Evolutionary conservation across 2,113 vertebrate species (phyloP), one percentile per base, ranked within the genome.

Genomic region (Gymnogyps californianus): DNA sequence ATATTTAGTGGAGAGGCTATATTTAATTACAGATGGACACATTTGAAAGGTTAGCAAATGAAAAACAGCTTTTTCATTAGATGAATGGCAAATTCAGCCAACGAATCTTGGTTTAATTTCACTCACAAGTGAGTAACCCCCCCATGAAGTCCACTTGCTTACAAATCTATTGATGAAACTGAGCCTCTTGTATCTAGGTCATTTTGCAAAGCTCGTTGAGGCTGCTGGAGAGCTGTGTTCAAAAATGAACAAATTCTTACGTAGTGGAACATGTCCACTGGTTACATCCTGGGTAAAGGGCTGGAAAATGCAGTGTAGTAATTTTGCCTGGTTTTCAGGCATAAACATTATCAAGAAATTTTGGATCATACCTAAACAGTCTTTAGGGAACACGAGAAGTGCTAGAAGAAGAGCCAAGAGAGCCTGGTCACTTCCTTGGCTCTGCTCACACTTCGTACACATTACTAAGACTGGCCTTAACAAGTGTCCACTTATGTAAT

Each of bases 61-160:
- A 82, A 61, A 87, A n/a, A 0, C 7, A 38, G 9, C 15, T 38
- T 82, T 89, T 95, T 79, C 0, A 1, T 51, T 67, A 90, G 32
- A 67, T 5, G 7, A 67, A 47, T 34, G 9, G 11, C 38, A 79
- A 87, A 82, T 34, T 67, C 42, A 49, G 49, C 14, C 26, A 32
- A 81, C 36, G 20, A 58, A 51, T 38, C 47, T 46, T 36, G 25
- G 11, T 57, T 81, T 72, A 31, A 29, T 81, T 52, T 54, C 46
- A 89, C 20, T 1, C 0, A 32, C n/a, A 83, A 52, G 7, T 11
- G 7, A 49, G 7, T 22, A 38, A 51, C 2, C 19, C 16, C 3
- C 2, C 15, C 1, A 0, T n/a, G 10, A 72, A 25, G 29, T 38
- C 17, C 57, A 52, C 32, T 67, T 64, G 31, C 66, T 58, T 65